Evolutionary conservation across 2,888 invertebrate genomes (phyloP), one percentile per base, ranked within the genome.

Genomic region (Ferdinandea cuprea): DNA sequence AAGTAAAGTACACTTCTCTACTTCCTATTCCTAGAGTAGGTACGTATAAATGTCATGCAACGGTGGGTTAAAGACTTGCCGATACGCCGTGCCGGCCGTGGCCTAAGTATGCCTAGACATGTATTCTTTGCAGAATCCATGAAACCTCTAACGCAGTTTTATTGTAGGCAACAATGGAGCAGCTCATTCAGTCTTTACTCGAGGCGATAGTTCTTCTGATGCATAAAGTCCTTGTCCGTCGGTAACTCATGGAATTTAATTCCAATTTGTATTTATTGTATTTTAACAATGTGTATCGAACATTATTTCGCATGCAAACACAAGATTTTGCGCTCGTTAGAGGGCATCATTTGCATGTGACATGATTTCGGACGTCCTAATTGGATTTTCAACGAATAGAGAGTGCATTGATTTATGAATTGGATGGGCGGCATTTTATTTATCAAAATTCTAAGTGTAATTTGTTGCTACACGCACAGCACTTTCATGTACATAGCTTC

Each of bases 371-470:
- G 52, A 44, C 35, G 46, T 50, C 28, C 59, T 59, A 73, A 79
- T 73, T 73, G 73, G 73, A 68, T 46, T 79, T 66, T 59, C 78
- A 73, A 73, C 78, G 37, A 59, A 46, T 44, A 52, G 28, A 46
- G 35, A 52, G 28, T n/a, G 32, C 66, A 73, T 66, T 79, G 59
- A 79, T 73, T 79, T 54, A 79, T 72, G 5, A 28, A 8, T 11
- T 42, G 44, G 19, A 3, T 40, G 40, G 40, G 37, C 25, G 46
- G 54, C 59, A 66, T 46, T 35, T 35, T 37, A 42, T 13, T 35
- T 54, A 79, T 73, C 66, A 73, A 9, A 52, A 42, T 35, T 69
- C 48, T 37, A 63, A 52, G 35, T 30, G 5, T 21, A 48, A 58
- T 9, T 59, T 66, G 40, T 42, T 59, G 37, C 6, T 35, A 48